Conservation (phyloP, 1,140 invertebrate genomes). For the Eriocheir sinensis region DNA sequence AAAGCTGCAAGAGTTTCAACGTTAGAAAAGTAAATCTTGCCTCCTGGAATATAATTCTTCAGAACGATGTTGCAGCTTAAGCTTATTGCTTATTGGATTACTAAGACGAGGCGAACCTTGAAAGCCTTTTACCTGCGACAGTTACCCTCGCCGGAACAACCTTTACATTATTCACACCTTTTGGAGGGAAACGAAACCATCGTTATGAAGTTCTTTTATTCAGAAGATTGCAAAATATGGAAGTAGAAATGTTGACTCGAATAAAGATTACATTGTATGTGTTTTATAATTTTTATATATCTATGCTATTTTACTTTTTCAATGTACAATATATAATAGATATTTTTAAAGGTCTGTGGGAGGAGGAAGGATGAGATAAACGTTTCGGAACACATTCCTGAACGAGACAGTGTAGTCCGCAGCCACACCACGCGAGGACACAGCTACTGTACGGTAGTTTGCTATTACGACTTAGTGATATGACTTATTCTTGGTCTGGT, state of each 20-base stretch:
- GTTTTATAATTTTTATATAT: slow-evolving; percentile 27
- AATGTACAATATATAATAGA: slow-evolving; percentile 24
- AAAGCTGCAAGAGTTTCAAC: too few relatives aligned
- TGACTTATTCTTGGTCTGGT: slow-evolving; percentile 53
- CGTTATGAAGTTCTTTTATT: slow-evolving; percentile 53
- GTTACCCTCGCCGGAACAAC: background rate
- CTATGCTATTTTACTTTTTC: background rate
- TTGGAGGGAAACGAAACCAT: background rate
- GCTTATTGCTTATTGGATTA: background rate
- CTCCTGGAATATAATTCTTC: background rate
- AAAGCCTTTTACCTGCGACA: background rate
- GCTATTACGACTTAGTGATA: slow-evolving; percentile 36
- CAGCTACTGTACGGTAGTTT: background rate
- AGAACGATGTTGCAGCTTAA: background rate
- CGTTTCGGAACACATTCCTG: background rate
- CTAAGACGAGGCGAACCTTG: background rate
- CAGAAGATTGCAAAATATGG: slow-evolving; percentile 56
- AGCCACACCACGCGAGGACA: background rate
- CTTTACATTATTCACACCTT: background rate
- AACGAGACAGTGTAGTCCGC: background rate
- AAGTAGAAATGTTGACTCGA: slow-evolving; percentile 48
- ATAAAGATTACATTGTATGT: slow-evolving; percentile 20
- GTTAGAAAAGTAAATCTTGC: too few relatives aligned
- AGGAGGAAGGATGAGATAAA: slow-evolving; percentile 16
- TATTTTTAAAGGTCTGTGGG: background rate